Conservation (phyloP, 2,113 vertebrate genomes). For the Tetrax tetrax region DNA sequence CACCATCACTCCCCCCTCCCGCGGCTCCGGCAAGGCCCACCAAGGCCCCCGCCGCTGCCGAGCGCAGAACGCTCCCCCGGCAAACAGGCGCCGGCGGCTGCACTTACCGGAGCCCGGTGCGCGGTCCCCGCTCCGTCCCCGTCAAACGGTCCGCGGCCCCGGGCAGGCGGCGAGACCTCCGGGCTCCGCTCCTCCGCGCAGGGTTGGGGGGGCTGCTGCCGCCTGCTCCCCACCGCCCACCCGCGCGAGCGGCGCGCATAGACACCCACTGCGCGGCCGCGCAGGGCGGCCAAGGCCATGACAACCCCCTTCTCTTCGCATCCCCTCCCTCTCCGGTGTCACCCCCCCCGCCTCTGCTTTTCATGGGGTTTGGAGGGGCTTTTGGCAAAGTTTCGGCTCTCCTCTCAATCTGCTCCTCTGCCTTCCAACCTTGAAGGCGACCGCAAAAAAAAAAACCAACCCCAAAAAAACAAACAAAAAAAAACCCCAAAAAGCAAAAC, state of each 20-base stretch:
- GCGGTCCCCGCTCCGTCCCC: not conserved
- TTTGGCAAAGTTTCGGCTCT: slow-evolving; percentile 4
- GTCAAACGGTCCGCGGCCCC: not conserved
- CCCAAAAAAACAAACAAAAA: not conserved
- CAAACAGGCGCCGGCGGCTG: not conserved
- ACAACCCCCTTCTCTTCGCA: not conserved
- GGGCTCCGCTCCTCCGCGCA: not conserved
- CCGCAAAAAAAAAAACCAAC: not conserved
- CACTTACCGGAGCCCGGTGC: slow-evolving; percentile 66
- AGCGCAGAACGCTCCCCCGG: no score
- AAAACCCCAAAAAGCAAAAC: no score
- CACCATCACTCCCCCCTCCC: no score
- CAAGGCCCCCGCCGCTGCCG: no score
- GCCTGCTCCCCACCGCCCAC: not conserved
- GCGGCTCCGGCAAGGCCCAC: no score
- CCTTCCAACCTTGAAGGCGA: slow-evolving; percentile 32
- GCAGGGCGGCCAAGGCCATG: slow-evolving; percentile 5
- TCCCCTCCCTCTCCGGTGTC: not conserved
- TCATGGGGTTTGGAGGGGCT: not conserved
- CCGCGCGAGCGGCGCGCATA: not conserved
- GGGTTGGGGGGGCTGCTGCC: not conserved
- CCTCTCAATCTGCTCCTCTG: slow-evolving; percentile 1
- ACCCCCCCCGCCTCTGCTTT: not conserved
- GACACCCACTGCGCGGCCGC: not conserved
- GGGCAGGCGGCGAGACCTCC: not conserved